A percentile compares a stretch with the other conserved stretches of the same genome.
phyloP scores from a whole-genome alignment of 2,888 invertebrate species.

The Sepioteuthis lessoniana region DNA sequence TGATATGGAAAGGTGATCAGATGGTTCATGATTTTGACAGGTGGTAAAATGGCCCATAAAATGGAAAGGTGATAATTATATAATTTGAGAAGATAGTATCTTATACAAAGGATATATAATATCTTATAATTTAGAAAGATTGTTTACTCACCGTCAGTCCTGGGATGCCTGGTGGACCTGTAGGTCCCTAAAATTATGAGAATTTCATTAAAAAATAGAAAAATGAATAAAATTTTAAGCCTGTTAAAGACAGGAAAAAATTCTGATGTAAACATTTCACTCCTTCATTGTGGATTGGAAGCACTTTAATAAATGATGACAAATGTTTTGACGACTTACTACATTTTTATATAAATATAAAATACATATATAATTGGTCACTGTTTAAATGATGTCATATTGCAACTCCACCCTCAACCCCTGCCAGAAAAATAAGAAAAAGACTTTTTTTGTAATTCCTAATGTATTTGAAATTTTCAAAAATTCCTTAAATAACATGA shows the following conservation, averaged over 20 bases:
- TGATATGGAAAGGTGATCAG: background rate
- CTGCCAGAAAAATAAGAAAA: too few species aligned
- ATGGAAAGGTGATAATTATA: background rate
- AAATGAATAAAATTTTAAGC: constrained; percentile 1
- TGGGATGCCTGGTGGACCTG: constrained; percentile 40
- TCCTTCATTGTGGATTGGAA: background rate
- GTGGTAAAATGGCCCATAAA: background rate
- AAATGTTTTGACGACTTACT: background rate
- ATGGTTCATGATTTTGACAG: too few species aligned
- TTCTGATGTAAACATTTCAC: background rate
- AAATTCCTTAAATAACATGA: too few species aligned
- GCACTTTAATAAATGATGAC: constrained; percentile 1
- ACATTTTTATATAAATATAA: too few species aligned
- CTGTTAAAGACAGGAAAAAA: background rate
- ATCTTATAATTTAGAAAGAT: background rate
- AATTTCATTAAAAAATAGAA: background rate
- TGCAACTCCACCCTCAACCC: too few species aligned
- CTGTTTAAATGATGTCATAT: background rate
- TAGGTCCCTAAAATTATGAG: constrained; percentile 42
- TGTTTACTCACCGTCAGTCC: constrained; percentile 24
- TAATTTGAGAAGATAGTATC: background rate
- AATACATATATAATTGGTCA: too few species aligned
- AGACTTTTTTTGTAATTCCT: too few species aligned
- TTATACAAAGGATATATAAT: background rate
- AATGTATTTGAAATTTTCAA: too few species aligned